Conservation (phyloP, 2,888 invertebrate genomes). For the Lingula anatina region DNA sequence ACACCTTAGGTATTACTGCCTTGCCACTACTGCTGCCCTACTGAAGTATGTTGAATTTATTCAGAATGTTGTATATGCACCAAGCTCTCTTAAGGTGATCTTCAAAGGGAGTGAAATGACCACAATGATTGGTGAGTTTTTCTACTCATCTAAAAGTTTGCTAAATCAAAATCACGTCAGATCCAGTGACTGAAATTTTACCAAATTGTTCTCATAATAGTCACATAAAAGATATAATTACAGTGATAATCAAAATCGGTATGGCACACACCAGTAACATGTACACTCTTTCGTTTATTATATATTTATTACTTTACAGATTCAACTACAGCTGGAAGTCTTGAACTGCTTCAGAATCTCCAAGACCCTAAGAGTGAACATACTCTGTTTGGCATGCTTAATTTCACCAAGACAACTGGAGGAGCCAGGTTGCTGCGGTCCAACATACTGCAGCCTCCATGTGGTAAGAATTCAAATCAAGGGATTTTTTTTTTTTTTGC, state of each 20-base stretch:
- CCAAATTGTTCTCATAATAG: no score
- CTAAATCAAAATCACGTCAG: no score
- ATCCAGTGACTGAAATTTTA: no score
- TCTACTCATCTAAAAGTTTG: no score
- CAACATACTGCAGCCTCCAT: conserved; percentile 69
- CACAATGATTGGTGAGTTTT: conserved; percentile 70
- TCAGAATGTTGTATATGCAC: conserved; percentile 69
- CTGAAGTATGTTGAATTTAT: conserved; percentile 78
- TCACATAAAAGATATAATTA: no score
- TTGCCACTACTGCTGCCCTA: conserved; percentile 79
- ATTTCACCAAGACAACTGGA: conserved; percentile 66
- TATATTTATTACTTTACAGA: no score
- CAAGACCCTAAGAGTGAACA: conserved; percentile 48
- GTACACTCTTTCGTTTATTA: no score
- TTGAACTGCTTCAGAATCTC: conserved; percentile 57
- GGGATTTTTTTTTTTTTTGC: no score
- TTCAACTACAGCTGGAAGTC: conserved; percentile 70
- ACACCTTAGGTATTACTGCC: conserved; percentile 70
- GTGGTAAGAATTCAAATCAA: conserved; percentile 49
- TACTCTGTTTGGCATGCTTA: conserved; percentile 64
- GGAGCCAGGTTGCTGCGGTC: conserved; percentile 76
- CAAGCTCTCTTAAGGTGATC: conserved; percentile 72
- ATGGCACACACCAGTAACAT: no score
- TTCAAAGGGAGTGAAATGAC: conserved; percentile 77
- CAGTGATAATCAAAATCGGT: no score